Evolutionary conservation across 2,888 invertebrate genomes (phyloP).

Genomic region (Limnephilus lunatus): DNA sequence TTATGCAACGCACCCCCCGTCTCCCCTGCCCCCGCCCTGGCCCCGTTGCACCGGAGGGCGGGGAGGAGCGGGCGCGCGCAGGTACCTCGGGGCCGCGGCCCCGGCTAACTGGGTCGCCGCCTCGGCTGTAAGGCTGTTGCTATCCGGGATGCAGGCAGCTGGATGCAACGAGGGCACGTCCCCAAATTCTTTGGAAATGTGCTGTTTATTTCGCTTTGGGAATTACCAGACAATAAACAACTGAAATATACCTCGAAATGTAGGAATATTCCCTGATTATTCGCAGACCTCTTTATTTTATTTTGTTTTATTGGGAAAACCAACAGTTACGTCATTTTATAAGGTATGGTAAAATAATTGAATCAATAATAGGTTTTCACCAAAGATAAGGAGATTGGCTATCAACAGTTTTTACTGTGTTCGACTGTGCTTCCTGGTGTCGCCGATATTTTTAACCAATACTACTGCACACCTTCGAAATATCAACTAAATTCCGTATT

Average conservation of each 20-base stretch:
- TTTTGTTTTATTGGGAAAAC: too few species aligned
- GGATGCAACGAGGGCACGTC: not conserved
- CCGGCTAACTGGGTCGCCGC: not conserved
- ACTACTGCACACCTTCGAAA: too few species aligned
- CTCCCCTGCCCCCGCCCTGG: not conserved
- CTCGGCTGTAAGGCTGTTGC: constrained; percentile 11
- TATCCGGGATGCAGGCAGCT: constrained; percentile 21
- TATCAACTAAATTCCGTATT: too few species aligned
- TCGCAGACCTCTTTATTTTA: not conserved
- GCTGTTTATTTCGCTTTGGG: not conserved
- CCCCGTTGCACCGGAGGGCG: not conserved
- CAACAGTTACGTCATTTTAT: too few species aligned
- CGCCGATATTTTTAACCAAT: too few species aligned
- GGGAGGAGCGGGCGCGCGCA: not conserved
- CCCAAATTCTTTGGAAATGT: not conserved
- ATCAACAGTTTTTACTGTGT: too few species aligned
- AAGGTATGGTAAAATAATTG: too few species aligned
- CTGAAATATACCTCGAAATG: not conserved
- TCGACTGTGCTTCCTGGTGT: too few species aligned
- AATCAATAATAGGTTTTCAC: too few species aligned
- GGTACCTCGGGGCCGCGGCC: not conserved
- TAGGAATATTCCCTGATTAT: not conserved
- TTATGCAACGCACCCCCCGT: not conserved
- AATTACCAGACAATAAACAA: not conserved
- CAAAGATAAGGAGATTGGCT: too few species aligned